Conservation (phyloP, 2,888 invertebrate genomes). For the Melieria picta region DNA sequence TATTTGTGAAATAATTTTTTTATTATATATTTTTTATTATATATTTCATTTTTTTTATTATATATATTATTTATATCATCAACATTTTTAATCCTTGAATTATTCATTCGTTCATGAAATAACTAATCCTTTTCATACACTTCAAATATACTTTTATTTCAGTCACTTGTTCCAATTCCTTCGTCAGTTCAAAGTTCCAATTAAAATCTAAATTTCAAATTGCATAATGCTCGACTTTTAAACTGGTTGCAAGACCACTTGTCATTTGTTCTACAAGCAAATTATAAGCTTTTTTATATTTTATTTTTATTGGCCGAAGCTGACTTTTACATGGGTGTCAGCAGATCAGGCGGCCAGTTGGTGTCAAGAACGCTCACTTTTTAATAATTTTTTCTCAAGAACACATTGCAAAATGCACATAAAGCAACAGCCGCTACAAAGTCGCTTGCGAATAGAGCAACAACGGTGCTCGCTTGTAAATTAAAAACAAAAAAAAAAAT, state of each 20-base stretch:
- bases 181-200: no score
- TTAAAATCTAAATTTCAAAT: no score
- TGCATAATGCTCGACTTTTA: no score
- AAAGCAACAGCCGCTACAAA: not conserved
- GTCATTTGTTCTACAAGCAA: no score
- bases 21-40: conserved; percentile 1
- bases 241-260: no score
- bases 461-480: no score
- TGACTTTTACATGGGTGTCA: not conserved
- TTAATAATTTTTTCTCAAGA: conserved; percentile 18
- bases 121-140: no score
- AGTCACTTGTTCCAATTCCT: no score
- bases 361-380: conserved; percentile 44
- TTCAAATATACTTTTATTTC: no score
- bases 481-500: no score
- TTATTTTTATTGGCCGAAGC: not conserved
- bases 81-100: not conserved
- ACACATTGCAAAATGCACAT: not conserved
- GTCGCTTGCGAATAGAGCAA: no score
- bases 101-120: not conserved
- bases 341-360: conserved; percentile 18
- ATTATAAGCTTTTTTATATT: not conserved
- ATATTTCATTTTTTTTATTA: conserved; percentile 12
- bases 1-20: conserved; percentile 18
- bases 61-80: conserved; percentile 13